A percentile compares a stretch with the other conserved stretches of the same genome.
These are phyloP conservation scores for Tiaroga cobitis DNA, from an alignment of 2,797 vertebrate species.

Conservation along the genomic window DNA sequence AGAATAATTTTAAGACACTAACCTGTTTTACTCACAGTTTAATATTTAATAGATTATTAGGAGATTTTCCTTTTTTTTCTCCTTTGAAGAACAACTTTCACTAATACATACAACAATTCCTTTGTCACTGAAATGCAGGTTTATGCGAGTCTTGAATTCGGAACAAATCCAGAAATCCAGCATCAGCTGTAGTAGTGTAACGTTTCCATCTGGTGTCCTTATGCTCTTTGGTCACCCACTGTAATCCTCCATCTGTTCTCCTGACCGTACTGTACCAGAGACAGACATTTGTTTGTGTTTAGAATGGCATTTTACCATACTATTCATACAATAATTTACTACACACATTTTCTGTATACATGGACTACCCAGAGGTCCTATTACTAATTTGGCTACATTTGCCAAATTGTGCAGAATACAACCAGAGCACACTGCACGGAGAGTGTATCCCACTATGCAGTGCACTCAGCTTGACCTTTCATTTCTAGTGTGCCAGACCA, in stretches of 20 bases:
- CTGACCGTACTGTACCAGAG: slow-evolving; percentile 6
- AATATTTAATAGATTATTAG: neutral
- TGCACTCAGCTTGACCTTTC: neutral
- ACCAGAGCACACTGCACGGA: neutral
- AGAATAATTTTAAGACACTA: neutral
- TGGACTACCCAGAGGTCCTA: neutral
- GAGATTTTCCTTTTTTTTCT: neutral
- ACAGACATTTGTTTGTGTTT: slow-evolving; percentile 14
- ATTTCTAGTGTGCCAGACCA: neutral
- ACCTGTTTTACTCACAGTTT: neutral
- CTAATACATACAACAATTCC: neutral
- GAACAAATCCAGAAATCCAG: slow-evolving; percentile 7
- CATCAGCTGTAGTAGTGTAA: slow-evolving; percentile 26
- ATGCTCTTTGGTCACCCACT: slow-evolving; percentile 49
- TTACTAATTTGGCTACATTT: neutral
- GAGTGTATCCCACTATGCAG: neutral
- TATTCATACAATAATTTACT: neutral
- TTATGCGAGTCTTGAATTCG: slow-evolving; percentile 18
- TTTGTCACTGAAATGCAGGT: neutral
- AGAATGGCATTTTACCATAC: slow-evolving; percentile 10
- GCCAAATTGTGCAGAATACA: neutral
- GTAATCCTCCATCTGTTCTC: slow-evolving; percentile 55
- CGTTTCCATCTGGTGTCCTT: slow-evolving; percentile 54
- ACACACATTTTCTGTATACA: neutral
- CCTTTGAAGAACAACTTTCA: neutral